Evolutionary conservation across 2,797 vertebrate genomes (phyloP), one percentile per base, ranked within the genome.

Genomic region (Sebastes steindachneri): DNA sequence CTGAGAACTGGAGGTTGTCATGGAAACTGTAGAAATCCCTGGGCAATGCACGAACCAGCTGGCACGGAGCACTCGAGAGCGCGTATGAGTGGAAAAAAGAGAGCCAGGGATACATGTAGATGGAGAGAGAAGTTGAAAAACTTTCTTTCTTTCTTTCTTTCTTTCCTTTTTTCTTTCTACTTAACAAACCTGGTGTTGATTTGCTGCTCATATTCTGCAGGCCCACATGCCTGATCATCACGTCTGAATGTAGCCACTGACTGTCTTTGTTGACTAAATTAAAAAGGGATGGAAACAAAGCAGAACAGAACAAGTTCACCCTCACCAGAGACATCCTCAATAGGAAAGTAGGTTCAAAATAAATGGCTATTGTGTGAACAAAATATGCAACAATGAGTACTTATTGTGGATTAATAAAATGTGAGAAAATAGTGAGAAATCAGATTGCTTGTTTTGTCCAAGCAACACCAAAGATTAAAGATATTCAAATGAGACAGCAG

Each of bases 11-110:
- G 51, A 69, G 87, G 94, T 95, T 92, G 93, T 88, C 91, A 93
- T 94, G 93, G 95, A 94, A 95, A 95, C 92, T 84, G 80, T 59
- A 88, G 78, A 91, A 93, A 87, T 95, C 93, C 89, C 89, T 84
- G 76, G 88, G 89, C 86, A 81, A 93, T 86, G 90, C 83, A 83
- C 37, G 17, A 87, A 85, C 74, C 89, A 93, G 91, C 86, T 93
- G 91, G 89, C 90, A 92, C 45, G 54, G 68, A 76, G 67, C 64
- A 66, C 64, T 78, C 37, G 62, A 62, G 85, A 80, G 75, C 69
- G 65, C 45, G 82, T 73, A 58, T 2, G 0, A 68, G 67, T 60
- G 65, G 63, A 51, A 80, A 77, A 48, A 60, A 48, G 67, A 80
- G 63, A 72, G 31, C 21, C 15, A 37, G 59, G 69, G 74, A 78